Evolutionary conservation across 2,888 invertebrate species (phyloP).

Genomic region (Orchestes rusci): DNA sequence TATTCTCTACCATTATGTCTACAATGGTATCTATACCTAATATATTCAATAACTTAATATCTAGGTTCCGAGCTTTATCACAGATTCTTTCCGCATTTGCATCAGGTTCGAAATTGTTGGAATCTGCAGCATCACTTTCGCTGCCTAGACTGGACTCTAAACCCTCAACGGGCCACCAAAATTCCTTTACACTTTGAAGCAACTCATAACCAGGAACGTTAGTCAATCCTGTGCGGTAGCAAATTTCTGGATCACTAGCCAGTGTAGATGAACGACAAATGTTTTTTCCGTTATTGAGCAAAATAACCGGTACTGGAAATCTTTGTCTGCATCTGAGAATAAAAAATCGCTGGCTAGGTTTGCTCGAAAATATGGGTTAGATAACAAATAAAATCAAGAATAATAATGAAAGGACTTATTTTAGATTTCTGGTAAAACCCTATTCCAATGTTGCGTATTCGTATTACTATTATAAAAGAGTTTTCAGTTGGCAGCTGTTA

Average conservation of each 20-base stretch:
- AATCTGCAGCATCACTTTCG: slow-evolving; percentile 8
- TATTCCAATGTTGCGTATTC: too few relatives aligned
- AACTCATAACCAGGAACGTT: slow-evolving; percentile 11
- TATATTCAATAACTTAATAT: slow-evolving; percentile 62
- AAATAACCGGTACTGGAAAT: slow-evolving; percentile 70
- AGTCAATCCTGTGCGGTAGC: slow-evolving; percentile 53
- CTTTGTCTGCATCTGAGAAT: slow-evolving; percentile 57
- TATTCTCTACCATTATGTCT: slow-evolving; percentile 80
- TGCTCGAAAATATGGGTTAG: background rate
- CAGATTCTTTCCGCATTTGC: slow-evolving; percentile 41
- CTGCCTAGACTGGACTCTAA: slow-evolving; percentile 11
- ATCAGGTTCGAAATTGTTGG: slow-evolving; percentile 16
- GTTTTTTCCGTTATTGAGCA: slow-evolving; percentile 65
- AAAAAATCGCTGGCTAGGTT: too few relatives aligned
- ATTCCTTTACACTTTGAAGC: slow-evolving; percentile 46
- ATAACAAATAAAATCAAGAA: background rate
- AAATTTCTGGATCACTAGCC: slow-evolving; percentile 66
- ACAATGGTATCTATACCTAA: slow-evolving; percentile 66
- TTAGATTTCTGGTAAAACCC: too few relatives aligned
- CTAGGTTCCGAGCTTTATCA: slow-evolving; percentile 56
- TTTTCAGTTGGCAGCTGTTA: too few relatives aligned
- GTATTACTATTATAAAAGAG: too few relatives aligned
- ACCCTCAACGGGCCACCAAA: slow-evolving; percentile 24
- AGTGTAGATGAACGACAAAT: slow-evolving; percentile 69
- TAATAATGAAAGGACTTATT: too few relatives aligned